These are phyloP conservation scores for Terrapene triunguis DNA, from an alignment of 2,113 vertebrate species.

Conservation along the genomic window DNA sequence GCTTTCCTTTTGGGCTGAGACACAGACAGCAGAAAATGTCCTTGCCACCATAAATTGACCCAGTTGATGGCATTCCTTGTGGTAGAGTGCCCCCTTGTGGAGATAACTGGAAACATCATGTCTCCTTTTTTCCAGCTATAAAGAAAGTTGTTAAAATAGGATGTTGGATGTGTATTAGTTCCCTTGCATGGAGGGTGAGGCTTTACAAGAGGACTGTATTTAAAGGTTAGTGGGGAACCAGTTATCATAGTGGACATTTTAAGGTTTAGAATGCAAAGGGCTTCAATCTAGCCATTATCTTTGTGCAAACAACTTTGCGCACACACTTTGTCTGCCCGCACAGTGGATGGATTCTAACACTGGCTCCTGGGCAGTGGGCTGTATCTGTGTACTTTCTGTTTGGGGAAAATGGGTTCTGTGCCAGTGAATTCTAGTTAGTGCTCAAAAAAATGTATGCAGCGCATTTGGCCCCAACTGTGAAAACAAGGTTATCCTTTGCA, in stretches of 20 bases:
- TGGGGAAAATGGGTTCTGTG: not conserved
- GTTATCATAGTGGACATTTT: not conserved
- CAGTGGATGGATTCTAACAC: no score
- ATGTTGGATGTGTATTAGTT: fast-evolving
- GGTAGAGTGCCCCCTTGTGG: constrained; percentile 64
- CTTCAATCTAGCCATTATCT: not conserved
- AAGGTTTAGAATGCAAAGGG: not conserved
- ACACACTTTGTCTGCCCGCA: not conserved
- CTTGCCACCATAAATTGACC: not conserved
- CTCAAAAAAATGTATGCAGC: fast-evolving
- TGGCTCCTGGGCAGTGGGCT: not conserved
- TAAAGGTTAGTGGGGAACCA: not conserved
- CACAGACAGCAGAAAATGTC: not conserved
- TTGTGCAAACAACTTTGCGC: not conserved
- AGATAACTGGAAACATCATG: not conserved
- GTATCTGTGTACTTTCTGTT: fast-evolving
- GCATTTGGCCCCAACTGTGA: not conserved
- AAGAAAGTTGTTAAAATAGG: not conserved
- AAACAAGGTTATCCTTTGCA: not conserved
- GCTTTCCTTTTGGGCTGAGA: not conserved
- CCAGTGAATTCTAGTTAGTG: not conserved
- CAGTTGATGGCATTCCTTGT: constrained; percentile 4
- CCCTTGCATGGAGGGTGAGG: not conserved
- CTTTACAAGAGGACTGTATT: not conserved
- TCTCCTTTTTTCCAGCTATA: not conserved